Base-by-base conservation (phyloP, 2,888 invertebrate species). In the Pachycephus smyrnensis region DNA sequence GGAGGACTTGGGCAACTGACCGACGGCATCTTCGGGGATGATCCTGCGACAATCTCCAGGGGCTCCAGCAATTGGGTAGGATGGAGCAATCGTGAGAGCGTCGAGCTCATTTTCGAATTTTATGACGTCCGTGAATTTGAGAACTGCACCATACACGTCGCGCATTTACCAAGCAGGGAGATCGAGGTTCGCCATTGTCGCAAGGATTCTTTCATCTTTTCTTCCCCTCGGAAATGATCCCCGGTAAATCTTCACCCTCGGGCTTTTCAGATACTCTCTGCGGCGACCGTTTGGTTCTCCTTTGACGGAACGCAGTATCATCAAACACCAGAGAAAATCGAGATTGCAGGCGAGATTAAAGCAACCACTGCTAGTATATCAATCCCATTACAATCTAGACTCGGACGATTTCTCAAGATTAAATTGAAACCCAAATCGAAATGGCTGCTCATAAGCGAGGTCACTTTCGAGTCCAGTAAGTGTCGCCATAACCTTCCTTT, bases 391-490 rank as follows among this genome's bases (percentile, higher is more conserved):
- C 94, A 95, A 83, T 94, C 96, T 87, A 93, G 95, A 80, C 94
- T 96, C 1, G 98, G 96, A 0, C 94, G 94, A 87, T 96, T 95
- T 90, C 94, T 98, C 84, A 95, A 95, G 93, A 88, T 96, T 86
- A 94, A 95, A 86, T 93, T 98, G 30, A 94, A 93, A 87, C 97
- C 97, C 90, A 95, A 95, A 81, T 94, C 96, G 84, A 95, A 95
- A 89, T 98, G 98, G 98, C 95, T 98, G 81, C 93, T 98, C 83
- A 94, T 98, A 88, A 97, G 97, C 92, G 98, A 98, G 92, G 94
- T 98, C 85, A 94, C 95, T 69, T 98, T 98, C 89, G 95, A 95
- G 85, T 96, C 97, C 80, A 93, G 96, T 96, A 92, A 94, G 94
- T 55, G 92, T 76, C 69, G 76, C 75, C 31, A 23, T 32, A 3